Evolutionary conservation across 2,113 vertebrate species (phyloP).

Genomic region (Galemys pyrenaicus): DNA sequence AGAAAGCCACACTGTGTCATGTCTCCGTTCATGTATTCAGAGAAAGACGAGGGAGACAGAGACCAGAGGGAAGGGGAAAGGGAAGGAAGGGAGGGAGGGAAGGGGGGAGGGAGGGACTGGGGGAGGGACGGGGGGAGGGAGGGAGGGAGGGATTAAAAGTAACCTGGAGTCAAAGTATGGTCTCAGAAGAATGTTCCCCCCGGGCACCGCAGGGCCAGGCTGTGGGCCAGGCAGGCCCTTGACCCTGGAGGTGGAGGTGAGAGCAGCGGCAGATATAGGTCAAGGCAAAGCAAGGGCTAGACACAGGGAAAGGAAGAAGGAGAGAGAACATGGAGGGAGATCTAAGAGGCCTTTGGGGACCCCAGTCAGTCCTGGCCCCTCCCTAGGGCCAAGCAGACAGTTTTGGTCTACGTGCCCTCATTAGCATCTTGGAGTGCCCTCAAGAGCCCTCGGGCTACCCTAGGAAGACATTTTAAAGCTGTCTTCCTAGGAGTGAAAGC

Average conservation of each 20-base stretch:
- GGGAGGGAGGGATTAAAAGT: too few relatives aligned
- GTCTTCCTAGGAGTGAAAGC: background rate
- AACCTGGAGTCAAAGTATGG: background rate
- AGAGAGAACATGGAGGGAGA: background rate
- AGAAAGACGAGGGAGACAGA: background rate
- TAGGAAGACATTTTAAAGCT: background rate
- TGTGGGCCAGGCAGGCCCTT: background rate
- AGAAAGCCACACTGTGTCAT: constrained; percentile 72
- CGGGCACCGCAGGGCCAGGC: background rate
- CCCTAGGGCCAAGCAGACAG: background rate
- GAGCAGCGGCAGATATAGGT: background rate
- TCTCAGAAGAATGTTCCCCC: background rate
- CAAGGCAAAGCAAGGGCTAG: background rate
- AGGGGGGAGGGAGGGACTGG: accelerated
- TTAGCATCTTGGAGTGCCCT: background rate
- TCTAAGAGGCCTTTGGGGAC: background rate
- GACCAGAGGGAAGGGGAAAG: accelerated
- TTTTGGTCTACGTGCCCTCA: background rate
- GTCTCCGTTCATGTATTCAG: constrained; percentile 44
- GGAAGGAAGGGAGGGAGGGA: accelerated
- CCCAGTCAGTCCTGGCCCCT: background rate
- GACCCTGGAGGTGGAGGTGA: background rate
- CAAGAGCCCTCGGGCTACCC: background rate
- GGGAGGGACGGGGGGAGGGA: accelerated
- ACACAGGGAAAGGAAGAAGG: background rate